phyloP scores from a whole-genome alignment of 2,888 invertebrate species.

The Dastarcus helophoroides region DNA sequence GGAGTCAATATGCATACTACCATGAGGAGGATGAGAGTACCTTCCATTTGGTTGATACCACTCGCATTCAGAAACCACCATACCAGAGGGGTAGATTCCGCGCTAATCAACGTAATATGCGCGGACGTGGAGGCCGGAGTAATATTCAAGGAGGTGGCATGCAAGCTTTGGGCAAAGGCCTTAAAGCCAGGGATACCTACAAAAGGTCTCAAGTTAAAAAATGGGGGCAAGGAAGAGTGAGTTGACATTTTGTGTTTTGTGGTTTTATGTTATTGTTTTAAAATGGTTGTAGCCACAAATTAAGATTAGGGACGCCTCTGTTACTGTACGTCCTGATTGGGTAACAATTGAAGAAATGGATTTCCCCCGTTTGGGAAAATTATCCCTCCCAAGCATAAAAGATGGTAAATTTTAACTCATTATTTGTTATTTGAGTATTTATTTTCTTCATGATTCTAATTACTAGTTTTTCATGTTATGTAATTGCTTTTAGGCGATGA shows the following conservation, averaged over 20 bases:
- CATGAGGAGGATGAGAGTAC: conserved; percentile 98
- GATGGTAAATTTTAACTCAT: conserved; percentile 48
- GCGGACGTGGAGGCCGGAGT: conserved; percentile 53
- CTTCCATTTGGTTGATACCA: conserved; percentile 95
- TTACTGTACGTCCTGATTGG: conserved; percentile 94
- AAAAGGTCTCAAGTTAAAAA: conserved; percentile 64
- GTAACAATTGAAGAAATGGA: conserved; percentile 97
- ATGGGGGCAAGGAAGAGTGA: conserved; percentile 67
- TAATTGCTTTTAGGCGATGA: conserved; percentile 47
- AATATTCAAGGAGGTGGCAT: conserved; percentile 59
- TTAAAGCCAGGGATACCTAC: conserved; percentile 67
- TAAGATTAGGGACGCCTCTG: conserved; percentile 93
- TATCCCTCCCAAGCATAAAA: conserved; percentile 82
- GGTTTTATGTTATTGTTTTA: too few species aligned
- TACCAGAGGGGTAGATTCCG: conserved; percentile 89
- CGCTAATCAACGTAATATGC: conserved; percentile 63
- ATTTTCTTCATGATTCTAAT: conserved; percentile 6
- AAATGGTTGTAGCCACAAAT: conserved; percentile 73
- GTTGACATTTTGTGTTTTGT: conserved; percentile 10
- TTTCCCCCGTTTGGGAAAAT: conserved; percentile 86
- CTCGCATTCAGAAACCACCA: conserved; percentile 77
- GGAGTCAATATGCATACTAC: conserved; percentile 95
- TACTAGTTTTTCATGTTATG: conserved; percentile 1
- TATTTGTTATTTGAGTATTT: neutral
- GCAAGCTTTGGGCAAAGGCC: conserved; percentile 73